Conservation (phyloP, 2,888 invertebrate species). For the Lymantria dispar region DNA sequence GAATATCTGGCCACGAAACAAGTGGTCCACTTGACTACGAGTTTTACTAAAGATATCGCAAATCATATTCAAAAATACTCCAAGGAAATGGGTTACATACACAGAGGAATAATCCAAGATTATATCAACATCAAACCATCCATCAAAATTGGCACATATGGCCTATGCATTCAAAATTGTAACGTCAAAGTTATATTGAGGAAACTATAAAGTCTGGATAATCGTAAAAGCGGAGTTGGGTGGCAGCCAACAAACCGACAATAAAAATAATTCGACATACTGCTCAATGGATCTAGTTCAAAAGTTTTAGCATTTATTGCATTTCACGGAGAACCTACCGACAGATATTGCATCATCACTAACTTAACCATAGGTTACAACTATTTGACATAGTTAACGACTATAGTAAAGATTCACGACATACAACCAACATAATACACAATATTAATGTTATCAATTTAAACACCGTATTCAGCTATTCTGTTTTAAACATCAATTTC, state of each 20-base stretch:
- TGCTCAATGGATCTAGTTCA: slow-evolving; percentile 28
- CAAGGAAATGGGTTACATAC: neutral
- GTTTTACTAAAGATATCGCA: neutral
- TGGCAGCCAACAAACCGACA: slow-evolving; percentile 66
- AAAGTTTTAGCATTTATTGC: slow-evolving; percentile 35
- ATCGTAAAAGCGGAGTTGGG: slow-evolving; percentile 78
- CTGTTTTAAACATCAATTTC: no score
- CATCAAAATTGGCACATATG: slow-evolving; percentile 30
- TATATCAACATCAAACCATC: slow-evolving; percentile 11
- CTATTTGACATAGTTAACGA: neutral
- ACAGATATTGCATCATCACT: slow-evolving; percentile 28
- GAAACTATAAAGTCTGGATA: slow-evolving; percentile 76
- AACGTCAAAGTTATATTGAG: slow-evolving; percentile 74
- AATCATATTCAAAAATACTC: neutral
- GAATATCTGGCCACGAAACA: no score
- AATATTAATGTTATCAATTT: no score
- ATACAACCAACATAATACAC: no score
- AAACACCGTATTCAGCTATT: no score
- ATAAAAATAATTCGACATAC: slow-evolving; percentile 74
- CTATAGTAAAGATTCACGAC: no score
- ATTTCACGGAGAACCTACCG: slow-evolving; percentile 30
- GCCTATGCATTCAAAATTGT: slow-evolving; percentile 38
- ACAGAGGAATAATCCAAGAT: slow-evolving; percentile 18
- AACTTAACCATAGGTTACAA: neutral
- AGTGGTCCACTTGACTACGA: no score